Evolutionary conservation across 2,113 vertebrate species (phyloP).

Genomic region (Marmota flaviventris): DNA sequence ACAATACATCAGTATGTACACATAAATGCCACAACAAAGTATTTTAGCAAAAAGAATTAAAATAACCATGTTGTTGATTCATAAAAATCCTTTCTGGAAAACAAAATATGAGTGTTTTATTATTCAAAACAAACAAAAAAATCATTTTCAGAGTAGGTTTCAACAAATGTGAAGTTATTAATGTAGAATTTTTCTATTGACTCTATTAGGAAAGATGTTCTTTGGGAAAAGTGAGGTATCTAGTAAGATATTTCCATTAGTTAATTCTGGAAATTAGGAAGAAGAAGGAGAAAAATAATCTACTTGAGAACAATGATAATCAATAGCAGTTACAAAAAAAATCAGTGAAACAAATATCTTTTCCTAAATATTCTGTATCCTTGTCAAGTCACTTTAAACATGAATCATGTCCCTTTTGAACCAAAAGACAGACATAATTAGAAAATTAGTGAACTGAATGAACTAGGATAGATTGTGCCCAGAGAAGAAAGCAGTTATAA

Average conservation of each 20-base stretch:
- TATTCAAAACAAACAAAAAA: background rate
- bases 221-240: background rate
- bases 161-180: background rate
- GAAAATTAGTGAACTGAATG: background rate
- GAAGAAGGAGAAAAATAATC: background rate
- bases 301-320: background rate
- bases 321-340: background rate
- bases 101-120: background rate
- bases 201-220: background rate
- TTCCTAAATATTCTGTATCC: background rate
- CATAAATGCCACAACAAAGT: background rate
- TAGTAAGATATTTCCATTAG: background rate
- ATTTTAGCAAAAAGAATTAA: constrained; percentile 3
- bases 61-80: background rate
- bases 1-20: background rate
- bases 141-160: background rate
- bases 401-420: background rate
- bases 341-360: background rate
- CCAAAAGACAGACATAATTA: background rate
- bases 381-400: background rate
- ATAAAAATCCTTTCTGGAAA: background rate
- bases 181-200: background rate
- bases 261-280: background rate
- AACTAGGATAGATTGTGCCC: background rate
- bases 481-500: background rate